These are phyloP conservation scores for Guaruba guarouba DNA, from an alignment of 2,113 vertebrate genomes.

Conservation along the genomic window DNA sequence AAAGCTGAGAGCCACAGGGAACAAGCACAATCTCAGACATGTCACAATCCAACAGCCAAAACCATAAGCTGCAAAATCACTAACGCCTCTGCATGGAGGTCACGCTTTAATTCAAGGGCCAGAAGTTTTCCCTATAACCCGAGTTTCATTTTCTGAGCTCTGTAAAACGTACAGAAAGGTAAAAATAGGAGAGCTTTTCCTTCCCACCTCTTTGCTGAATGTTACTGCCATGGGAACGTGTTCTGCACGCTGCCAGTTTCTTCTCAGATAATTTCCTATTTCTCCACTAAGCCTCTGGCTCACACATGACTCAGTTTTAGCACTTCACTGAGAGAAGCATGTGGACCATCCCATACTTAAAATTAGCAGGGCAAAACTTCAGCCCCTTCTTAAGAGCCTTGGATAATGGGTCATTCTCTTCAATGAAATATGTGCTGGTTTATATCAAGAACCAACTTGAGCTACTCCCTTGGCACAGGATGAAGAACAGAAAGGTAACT, in stretches of 20 bases:
- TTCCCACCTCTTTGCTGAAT: slow-evolving; percentile 55
- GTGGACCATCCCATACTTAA: slow-evolving; percentile 35
- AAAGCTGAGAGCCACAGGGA: neutral
- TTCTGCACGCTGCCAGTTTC: slow-evolving; percentile 25
- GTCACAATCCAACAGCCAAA: neutral
- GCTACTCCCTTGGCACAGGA: neutral
- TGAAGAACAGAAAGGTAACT: neutral
- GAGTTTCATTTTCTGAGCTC: neutral
- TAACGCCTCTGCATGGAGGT: neutral
- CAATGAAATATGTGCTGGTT: neutral
- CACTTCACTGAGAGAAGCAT: slow-evolving; percentile 39
- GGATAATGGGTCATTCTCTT: neutral
- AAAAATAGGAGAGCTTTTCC: slow-evolving; percentile 54
- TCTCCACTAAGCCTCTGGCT: slow-evolving; percentile 50
- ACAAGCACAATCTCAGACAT: neutral
- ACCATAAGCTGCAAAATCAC: neutral
- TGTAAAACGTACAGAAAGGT: slow-evolving; percentile 28
- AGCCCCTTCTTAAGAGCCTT: neutral
- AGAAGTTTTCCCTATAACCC: neutral
- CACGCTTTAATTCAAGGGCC: neutral
- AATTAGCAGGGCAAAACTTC: slow-evolving; percentile 38
- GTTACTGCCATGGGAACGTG: slow-evolving; percentile 58
- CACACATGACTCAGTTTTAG: slow-evolving; percentile 60
- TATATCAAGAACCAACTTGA: neutral
- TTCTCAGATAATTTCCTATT: slow-evolving; percentile 51